Percentiles rank a stretch among this genome's conserved stretches.
Evolutionary conservation across 2,797 vertebrate species (phyloP).

Genomic region (Molossus molossus): DNA sequence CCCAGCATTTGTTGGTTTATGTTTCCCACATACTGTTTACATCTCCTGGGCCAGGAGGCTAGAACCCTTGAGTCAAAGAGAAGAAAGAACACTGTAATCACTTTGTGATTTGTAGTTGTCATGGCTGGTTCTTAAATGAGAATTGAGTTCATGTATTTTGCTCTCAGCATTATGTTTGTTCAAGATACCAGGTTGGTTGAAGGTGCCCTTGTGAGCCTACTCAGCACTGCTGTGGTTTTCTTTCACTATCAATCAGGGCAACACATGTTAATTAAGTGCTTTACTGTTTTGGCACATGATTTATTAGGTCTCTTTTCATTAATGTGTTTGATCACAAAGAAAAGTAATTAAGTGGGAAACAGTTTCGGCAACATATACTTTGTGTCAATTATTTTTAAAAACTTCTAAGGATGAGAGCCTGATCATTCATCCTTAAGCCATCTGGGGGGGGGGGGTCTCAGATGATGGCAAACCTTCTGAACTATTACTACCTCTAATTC

Average conservation of each 20-base stretch:
- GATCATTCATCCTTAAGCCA: slow-evolving; percentile 83
- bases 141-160: background rate
- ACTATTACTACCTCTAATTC: slow-evolving; percentile 81
- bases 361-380: slow-evolving; percentile 85
- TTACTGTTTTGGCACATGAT: slow-evolving; percentile 86
- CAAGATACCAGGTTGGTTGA: slow-evolving; percentile 47
- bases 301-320: slow-evolving; percentile 89
- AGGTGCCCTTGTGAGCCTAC: slow-evolving; percentile 85
- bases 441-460: slow-evolving; percentile 53
- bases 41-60: background rate
- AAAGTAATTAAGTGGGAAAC: slow-evolving; percentile 90
- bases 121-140: background rate
- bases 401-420: slow-evolving; percentile 85
- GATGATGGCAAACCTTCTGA: slow-evolving; percentile 81
- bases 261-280: slow-evolving; percentile 89
- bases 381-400: slow-evolving; percentile 88
- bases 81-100: slow-evolving; percentile 15
- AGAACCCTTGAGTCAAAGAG: background rate
- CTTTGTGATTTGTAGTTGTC: slow-evolving; percentile 4
- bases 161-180: slow-evolving; percentile 37
- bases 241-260: slow-evolving; percentile 88
- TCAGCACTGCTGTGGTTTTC: slow-evolving; percentile 78
- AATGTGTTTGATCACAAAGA: slow-evolving; percentile 91
- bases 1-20: background rate
- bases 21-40: background rate